These are phyloP conservation scores for Vidua macroura DNA, from an alignment of 2,113 vertebrate species.

Conservation along the genomic window DNA sequence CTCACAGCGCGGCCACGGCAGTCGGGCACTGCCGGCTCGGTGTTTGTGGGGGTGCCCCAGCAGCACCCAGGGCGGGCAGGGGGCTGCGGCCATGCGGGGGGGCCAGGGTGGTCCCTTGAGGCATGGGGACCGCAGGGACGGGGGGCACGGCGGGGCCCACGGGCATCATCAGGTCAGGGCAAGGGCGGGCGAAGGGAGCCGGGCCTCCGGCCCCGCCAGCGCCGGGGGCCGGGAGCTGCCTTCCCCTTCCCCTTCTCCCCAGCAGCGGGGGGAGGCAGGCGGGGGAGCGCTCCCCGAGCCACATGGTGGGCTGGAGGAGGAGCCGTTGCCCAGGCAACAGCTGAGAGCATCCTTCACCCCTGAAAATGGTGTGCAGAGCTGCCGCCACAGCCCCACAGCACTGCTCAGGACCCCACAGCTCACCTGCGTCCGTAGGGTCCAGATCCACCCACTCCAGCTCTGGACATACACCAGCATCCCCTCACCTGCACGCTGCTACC, in stretches of 20 bases:
- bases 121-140: background rate
- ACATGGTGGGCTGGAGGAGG: conserved; percentile 62
- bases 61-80: background rate
- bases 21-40: background rate
- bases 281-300: conserved; percentile 47
- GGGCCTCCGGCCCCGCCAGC: conserved; percentile 16
- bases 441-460: background rate
- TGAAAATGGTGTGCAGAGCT: background rate
- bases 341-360: conserved; percentile 59
- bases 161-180: background rate
- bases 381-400: background rate
- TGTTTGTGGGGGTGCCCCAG: background rate
- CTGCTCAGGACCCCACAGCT: background rate
- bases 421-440: fast-evolving
- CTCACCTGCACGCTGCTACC: fast-evolving
- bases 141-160: background rate
- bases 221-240: conserved; percentile 51
- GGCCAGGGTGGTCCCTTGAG: background rate
- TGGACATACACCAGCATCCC: background rate
- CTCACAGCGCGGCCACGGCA: conserved; percentile 2
- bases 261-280: conserved; percentile 32
- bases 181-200: background rate
- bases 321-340: conserved; percentile 65
- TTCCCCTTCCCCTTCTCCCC: conserved; percentile 47
- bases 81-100: conserved; percentile 37